Base-by-base conservation (phyloP, 2,888 invertebrate species). In the Erebia epiphron region DNA sequence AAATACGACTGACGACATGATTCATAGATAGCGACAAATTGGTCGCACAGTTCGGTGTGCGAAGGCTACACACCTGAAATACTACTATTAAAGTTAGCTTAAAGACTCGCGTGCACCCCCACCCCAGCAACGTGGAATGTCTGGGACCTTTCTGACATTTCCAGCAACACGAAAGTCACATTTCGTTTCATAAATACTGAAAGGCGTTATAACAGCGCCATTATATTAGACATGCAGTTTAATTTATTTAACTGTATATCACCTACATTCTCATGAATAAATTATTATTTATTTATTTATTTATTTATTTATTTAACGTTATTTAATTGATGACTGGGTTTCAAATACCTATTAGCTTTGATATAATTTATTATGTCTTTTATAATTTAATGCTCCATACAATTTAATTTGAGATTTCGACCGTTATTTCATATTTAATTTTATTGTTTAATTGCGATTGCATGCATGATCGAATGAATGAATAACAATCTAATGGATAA, bases 71-170 rank as follows among this genome's bases (percentile, higher is more conserved):
- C 21, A 62, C n/a, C 46, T 46, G 14, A 35, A 58, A 26, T 46
- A 46, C 16, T 50, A 10, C 21, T 13, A 54, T 9, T 18, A 18
- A 21, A 57, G 46, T 61, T 18, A 66, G 26, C 65, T 49, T 66
- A 61, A 66, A 35, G 50, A 63, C n/a, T 74, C 52, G 74, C 74
- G 70, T 72, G 79, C 83, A 49, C 83, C 68, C 71, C 70, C 56
- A 50, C 71, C 67, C 70, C 66, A 60, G 67, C 72, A 71, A 68
- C 74, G 57, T 57, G 50, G 65, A 67, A 76, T 68, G 74, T 74
- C 73, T 76, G 71, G 61, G 73, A 74, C 70, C 73, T 76, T 75
- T 76, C 73, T 68, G 72, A 69, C 68, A 69, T 70, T 75, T 73
- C 21, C 65, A 73, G 65, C 62, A 60, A 58, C 66, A 67, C 67